Conservation (phyloP, 2,113 vertebrate species). For the Hyla sarda region DNA sequence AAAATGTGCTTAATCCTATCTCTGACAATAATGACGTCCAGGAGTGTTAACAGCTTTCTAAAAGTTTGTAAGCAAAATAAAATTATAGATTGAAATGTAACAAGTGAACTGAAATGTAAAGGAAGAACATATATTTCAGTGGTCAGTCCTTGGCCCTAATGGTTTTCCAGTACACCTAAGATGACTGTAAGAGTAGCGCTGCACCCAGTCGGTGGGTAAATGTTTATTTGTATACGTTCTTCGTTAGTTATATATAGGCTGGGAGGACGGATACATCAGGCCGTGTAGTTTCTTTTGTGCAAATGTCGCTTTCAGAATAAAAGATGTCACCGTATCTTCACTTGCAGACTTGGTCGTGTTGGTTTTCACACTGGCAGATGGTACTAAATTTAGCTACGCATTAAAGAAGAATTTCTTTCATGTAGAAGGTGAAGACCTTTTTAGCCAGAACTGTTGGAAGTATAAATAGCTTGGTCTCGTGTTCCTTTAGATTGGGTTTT, state of each 20-base stretch:
- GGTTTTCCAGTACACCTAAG: neutral
- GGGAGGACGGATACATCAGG: neutral
- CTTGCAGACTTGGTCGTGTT: neutral
- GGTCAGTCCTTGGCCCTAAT: neutral
- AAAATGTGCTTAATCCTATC: no score
- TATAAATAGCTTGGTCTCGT: neutral
- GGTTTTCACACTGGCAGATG: constrained; percentile 24
- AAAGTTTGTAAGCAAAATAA: no score
- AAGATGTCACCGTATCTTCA: neutral
- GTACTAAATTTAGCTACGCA: neutral
- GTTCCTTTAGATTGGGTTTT: neutral
- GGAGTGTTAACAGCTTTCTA: no score
- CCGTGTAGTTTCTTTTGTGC: neutral
- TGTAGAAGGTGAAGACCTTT: constrained; percentile 18
- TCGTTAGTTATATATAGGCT: neutral
- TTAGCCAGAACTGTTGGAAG: neutral
- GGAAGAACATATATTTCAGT: neutral
- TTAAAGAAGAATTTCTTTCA: constrained; percentile 14
- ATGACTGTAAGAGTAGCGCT: neutral
- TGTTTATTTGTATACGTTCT: neutral
- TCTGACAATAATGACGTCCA: no score
- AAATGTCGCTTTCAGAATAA: constrained; percentile 23
- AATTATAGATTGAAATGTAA: neutral
- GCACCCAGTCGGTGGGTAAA: neutral
- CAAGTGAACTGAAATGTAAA: neutral